Conservation (phyloP, 2,113 vertebrate species). For the Tyrannus savana region DNA sequence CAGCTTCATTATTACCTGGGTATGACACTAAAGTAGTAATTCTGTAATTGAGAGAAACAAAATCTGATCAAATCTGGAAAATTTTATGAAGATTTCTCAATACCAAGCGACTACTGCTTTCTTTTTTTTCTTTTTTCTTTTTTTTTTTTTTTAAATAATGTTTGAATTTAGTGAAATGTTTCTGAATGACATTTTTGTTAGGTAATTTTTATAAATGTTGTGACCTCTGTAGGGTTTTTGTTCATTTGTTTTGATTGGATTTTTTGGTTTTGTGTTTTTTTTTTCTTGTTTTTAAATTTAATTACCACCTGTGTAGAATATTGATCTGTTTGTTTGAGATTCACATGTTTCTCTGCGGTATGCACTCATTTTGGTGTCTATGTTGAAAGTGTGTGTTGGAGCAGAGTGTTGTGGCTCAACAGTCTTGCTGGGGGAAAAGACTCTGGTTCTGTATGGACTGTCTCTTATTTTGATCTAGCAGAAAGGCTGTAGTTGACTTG, state of each 20-base stretch:
- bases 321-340: not conserved
- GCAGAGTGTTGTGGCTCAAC: not conserved
- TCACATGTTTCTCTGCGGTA: not conserved
- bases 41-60: not conserved
- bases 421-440: not conserved
- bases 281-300: not conserved
- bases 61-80: not conserved
- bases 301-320: not conserved
- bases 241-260: not conserved
- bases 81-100: not conserved
- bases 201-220: not conserved
- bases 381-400: not conserved
- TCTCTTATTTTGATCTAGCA: not conserved
- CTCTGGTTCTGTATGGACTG: not conserved
- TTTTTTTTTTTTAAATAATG: not conserved
- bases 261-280: not conserved
- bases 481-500: not conserved
- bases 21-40: not conserved
- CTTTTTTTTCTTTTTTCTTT: not conserved
- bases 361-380: not conserved
- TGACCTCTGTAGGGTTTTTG: not conserved
- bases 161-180: not conserved
- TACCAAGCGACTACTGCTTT: not conserved
- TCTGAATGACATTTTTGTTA: not conserved
- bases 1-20: not conserved